A percentile compares a stretch with the other conserved stretches of the same genome.
These are phyloP conservation scores for Myotis daubentonii DNA, from an alignment of 2,797 vertebrate genomes.

Conservation along the genomic window DNA sequence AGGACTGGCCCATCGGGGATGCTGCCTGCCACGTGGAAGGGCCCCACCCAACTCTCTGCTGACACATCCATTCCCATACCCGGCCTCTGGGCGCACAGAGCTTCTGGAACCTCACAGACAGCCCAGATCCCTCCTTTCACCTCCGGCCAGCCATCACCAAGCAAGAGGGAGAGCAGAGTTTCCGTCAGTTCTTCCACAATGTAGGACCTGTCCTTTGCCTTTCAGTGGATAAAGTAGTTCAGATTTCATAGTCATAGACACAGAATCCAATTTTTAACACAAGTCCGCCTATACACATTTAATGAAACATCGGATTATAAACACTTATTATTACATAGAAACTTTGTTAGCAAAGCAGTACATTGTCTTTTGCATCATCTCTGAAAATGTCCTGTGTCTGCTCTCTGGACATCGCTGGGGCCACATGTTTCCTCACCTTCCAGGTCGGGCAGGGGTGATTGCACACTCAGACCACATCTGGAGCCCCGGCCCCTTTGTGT, in stretches of 20 bases:
- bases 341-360: conserved; percentile 80
- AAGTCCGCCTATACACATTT: conserved; percentile 81
- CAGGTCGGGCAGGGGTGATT: not conserved
- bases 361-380: conserved; percentile 58
- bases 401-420: conserved; percentile 81
- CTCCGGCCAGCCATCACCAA: conserved; percentile 41
- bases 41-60: conserved; percentile 70
- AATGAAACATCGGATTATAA: conserved; percentile 78
- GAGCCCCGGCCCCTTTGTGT: not conserved
- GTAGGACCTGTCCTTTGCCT: conserved; percentile 82
- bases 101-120: conserved; percentile 23
- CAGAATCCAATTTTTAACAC: conserved; percentile 78
- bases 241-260: conserved; percentile 83
- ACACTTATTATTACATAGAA: conserved; percentile 81
- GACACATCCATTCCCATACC: conserved; percentile 70
- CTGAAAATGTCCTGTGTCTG: conserved; percentile 78
- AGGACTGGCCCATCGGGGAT: conserved; percentile 79
- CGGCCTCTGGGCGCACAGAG: conserved; percentile 16
- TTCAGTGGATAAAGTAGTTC: conserved; percentile 80
- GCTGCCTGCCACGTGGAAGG: conserved; percentile 70
- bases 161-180: not conserved
- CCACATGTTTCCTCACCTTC: conserved; percentile 16
- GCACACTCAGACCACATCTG: not conserved
- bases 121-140: conserved; percentile 27
- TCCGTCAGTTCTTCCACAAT: conserved; percentile 32